Conservation (phyloP, 2,888 invertebrate species). For the Lamproptera curius region DNA sequence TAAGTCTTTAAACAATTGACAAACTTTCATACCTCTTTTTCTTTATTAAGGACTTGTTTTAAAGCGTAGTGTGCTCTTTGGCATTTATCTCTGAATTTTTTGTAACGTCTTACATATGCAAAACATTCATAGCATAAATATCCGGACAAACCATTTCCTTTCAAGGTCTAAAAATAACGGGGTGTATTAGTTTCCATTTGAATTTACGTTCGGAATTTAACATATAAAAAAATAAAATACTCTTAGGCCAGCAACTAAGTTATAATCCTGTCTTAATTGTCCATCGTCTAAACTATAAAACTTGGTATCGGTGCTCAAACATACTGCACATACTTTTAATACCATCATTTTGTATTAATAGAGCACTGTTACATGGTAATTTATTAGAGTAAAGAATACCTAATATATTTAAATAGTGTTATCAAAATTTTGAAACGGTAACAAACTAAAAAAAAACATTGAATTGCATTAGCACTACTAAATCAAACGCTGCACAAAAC, state of each 20-base stretch:
- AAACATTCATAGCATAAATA: conserved; percentile 58
- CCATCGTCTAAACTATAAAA: conserved; percentile 48
- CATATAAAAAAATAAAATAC: conserved; percentile 33
- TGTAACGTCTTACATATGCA: conserved; percentile 45
- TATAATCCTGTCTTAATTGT: conserved; percentile 50
- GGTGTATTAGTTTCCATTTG: background rate
- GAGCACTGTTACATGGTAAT: background rate
- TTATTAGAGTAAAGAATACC: background rate
- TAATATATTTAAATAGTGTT: no score
- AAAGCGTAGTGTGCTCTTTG: conserved; percentile 56
- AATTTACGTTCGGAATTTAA: background rate
- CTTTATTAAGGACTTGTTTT: conserved; percentile 47
- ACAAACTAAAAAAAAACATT: no score
- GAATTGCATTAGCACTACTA: no score
- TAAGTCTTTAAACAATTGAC: no score
- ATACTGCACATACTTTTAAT: conserved; percentile 57
- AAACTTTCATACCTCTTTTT: conserved; percentile 50
- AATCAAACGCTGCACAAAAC: no score
- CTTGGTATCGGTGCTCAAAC: conserved; percentile 49
- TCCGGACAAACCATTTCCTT: conserved; percentile 51
- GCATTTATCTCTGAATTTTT: conserved; percentile 57
- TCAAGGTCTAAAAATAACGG: conserved; percentile 39
- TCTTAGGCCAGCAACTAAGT: conserved; percentile 55
- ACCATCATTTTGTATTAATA: conserved; percentile 41
- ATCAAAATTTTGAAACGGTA: no score